phyloP scores from a whole-genome alignment of 2,113 vertebrate species.

The Heliornis fulica region DNA sequence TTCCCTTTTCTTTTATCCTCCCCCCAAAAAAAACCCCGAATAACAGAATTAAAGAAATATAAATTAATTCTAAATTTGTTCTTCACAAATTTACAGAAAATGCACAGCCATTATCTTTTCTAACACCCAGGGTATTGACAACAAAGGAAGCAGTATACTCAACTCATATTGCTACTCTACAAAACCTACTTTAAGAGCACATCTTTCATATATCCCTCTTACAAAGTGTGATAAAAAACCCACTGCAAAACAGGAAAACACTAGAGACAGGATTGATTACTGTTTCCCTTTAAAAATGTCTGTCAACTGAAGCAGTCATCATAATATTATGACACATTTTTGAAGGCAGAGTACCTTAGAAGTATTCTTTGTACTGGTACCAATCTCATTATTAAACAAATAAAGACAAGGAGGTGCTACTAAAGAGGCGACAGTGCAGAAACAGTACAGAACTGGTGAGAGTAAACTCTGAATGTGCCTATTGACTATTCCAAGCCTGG shows the following conservation, averaged over 20 bases:
- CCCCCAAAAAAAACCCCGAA: neutral
- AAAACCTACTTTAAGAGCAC: neutral
- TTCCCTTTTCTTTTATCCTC: no score
- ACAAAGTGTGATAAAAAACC: accelerated
- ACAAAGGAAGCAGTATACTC: neutral
- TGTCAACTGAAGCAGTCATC: neutral
- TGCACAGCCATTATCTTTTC: neutral
- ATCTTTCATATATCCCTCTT: neutral
- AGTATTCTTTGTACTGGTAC: neutral
- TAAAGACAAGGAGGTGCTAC: neutral
- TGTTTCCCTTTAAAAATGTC: neutral
- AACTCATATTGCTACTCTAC: neutral
- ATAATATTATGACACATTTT: neutral
- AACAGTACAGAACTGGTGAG: slow-evolving; percentile 33
- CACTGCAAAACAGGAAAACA: neutral
- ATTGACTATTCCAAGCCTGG: neutral
- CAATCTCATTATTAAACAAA: neutral
- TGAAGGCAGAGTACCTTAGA: neutral
- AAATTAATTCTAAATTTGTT: neutral
- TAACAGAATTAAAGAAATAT: neutral
- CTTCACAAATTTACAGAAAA: neutral
- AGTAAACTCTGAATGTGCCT: neutral
- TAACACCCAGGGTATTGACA: neutral
- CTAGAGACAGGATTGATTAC: neutral
- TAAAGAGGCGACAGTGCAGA: neutral